phyloP scores from a whole-genome alignment of 1,140 invertebrate species.

The Proctacanthus coquilletti region DNA sequence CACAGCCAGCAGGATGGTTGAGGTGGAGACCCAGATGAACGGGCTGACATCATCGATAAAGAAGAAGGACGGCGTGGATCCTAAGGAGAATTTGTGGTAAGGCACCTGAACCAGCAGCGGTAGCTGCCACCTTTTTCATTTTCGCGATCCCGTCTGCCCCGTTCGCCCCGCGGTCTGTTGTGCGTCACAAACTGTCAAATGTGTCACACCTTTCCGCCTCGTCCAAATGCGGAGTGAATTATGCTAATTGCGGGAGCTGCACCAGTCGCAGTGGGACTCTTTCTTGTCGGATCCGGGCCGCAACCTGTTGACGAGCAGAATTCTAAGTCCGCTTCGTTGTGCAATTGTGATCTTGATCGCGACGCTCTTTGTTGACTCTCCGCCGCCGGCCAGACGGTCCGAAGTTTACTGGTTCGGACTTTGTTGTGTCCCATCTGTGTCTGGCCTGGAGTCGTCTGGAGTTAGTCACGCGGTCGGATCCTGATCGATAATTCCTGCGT shows the following conservation, averaged over 20 bases:
- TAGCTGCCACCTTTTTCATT: too few species aligned
- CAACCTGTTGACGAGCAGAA: not conserved
- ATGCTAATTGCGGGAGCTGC: not conserved
- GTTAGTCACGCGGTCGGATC: too few species aligned
- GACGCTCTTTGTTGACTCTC: not conserved
- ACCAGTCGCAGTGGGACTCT: too few species aligned
- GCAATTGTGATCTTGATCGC: not conserved
- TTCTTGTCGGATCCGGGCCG: too few species aligned
- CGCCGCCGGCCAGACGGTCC: not conserved
- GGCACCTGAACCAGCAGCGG: too few species aligned
- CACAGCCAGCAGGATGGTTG: slow-evolving; percentile 13
- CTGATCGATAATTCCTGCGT: too few species aligned
- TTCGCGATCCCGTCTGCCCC: too few species aligned
- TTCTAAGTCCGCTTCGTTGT: not conserved
- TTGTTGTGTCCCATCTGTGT: too few species aligned
- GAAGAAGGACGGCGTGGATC: slow-evolving; percentile 43
- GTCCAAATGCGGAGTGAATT: slow-evolving; percentile 3
- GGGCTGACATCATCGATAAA: slow-evolving; percentile 32
- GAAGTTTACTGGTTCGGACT: not conserved
- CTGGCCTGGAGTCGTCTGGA: too few species aligned
- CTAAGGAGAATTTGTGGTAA: slow-evolving; percentile 50
- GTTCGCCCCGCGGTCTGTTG: too few species aligned
- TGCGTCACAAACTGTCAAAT: not conserved
- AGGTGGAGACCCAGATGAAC: slow-evolving; percentile 39
- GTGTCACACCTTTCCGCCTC: not conserved